Base-by-base conservation (phyloP, 2,113 vertebrate genomes). In the Maccullochella peelii region DNA sequence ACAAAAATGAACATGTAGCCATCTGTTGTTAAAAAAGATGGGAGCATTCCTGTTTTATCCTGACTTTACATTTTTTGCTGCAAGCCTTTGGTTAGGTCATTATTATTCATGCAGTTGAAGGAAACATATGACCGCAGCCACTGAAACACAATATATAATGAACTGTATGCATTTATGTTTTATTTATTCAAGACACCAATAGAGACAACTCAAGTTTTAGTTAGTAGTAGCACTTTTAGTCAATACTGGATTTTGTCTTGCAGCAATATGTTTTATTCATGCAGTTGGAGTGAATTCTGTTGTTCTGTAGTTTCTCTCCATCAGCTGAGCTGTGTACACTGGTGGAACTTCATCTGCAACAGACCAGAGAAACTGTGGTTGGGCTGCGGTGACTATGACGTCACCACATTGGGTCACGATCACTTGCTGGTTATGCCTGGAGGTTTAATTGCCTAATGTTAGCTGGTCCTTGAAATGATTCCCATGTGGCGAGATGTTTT, bases 231-330 rank as follows among this genome's bases (percentile, higher is more conserved):
- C 67, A 65, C 40, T 88, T 70, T 73, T 4, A 62, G 77, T 63
- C 73, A 25, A 16, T 68, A 77, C 55, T 44, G 44, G 66, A 52
- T 86, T 89, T 87, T 82, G 76, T 86, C 83, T 88, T 12, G 57
- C 61, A 80, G 83, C 63, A 1, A 18, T 15, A 88, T 89, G 82
- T 83, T 89, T 91, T 85, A 88, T 91, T 88, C 38, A 91, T 85
- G 80, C 63, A 16, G 54, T 5, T 8, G 38, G 59, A 80, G 82
- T 63, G 69, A 81, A 42, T 63, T 63, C 8, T 58, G 73, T 44
- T 61, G 84, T 78, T 73, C 3, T 63, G 58, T 27, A 55, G 54
- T 42, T 80, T 54, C 30, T 55, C 61, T 14, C 69, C 23, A 7
- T 69, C 27, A 10, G 61, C 27, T 2, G 21, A 58, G 33, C 15